Evolutionary conservation across 1,140 invertebrate genomes (phyloP).

Genomic region (Drosophila neocordata): DNA sequence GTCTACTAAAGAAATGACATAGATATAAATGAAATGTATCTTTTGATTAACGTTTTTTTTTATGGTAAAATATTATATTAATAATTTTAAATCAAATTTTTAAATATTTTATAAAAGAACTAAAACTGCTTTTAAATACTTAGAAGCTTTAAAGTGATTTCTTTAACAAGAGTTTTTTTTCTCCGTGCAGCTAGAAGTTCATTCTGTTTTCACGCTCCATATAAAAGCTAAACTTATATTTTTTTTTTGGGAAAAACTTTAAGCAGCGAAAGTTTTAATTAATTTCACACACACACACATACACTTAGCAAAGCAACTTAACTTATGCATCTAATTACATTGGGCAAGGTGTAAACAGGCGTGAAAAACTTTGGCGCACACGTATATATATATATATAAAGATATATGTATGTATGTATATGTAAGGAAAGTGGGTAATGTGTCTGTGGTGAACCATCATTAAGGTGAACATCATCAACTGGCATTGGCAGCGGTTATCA

Average conservation of each 20-base stretch:
- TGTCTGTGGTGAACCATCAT: slow-evolving; percentile 75
- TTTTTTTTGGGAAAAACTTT: slow-evolving; percentile 45
- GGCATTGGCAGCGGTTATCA: slow-evolving; percentile 18
- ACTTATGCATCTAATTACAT: slow-evolving; percentile 73
- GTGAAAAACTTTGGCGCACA: background rate
- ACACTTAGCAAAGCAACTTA: slow-evolving; percentile 27
- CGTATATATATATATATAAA: background rate
- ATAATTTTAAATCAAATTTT: too few relatives aligned
- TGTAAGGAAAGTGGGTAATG: slow-evolving; percentile 40
- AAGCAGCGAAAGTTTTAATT: slow-evolving; percentile 75
- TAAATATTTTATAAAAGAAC: too few relatives aligned
- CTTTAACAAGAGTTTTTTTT: background rate
- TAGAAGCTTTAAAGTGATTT: background rate
- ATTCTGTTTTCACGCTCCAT: slow-evolving; percentile 41
- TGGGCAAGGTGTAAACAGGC: slow-evolving; percentile 49
- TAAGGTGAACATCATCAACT: slow-evolving; percentile 49
- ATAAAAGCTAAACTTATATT: slow-evolving; percentile 48
- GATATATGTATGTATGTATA: background rate
- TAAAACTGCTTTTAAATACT: too few relatives aligned
- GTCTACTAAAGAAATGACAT: too few relatives aligned
- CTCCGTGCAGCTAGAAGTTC: slow-evolving; percentile 3
- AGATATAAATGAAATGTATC: too few relatives aligned
- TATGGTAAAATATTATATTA: too few relatives aligned
- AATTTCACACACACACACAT: slow-evolving; percentile 56
- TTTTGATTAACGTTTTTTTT: too few relatives aligned